Evolutionary conservation across 2,113 vertebrate genomes (phyloP).

Genomic region (Atherinomorus stipes): DNA sequence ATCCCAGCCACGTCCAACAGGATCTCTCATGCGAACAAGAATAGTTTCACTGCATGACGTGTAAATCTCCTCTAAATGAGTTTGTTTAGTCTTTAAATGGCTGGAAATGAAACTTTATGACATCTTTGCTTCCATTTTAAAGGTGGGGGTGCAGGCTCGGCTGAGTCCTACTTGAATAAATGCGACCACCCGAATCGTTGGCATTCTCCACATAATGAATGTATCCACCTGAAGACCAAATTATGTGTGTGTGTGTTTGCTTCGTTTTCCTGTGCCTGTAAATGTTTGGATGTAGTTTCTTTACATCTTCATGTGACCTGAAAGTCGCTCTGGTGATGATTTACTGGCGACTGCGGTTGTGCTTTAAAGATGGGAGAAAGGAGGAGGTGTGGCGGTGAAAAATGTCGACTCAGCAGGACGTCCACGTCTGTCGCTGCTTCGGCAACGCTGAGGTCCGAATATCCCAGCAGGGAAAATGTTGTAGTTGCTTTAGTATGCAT

Average conservation of each 20-base stretch:
- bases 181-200: not conserved
- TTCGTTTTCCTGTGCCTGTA: constrained; percentile 20
- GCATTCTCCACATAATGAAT: constrained; percentile 48
- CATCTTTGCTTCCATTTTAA: constrained; percentile 27
- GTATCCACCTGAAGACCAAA: constrained; percentile 68
- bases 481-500: no score
- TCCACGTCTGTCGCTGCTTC: no score
- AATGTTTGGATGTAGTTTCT: constrained; percentile 5
- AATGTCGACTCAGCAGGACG: not conserved
- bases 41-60: no score
- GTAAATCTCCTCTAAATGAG: no score
- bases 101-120: not conserved
- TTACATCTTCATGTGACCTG: not conserved
- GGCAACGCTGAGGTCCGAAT: no score
- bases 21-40: no score
- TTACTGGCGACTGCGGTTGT: not conserved
- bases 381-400: not conserved
- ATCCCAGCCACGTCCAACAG: not conserved
- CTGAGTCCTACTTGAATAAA: constrained; percentile 7
- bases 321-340: no score
- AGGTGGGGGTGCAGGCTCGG: not conserved
- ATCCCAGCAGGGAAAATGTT: no score
- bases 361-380: no score
- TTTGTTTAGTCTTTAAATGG: not conserved
- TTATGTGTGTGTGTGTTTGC: constrained; percentile 11